phyloP scores from a whole-genome alignment of 30 jellyfish, hydroid and myxozoan genomes.

The Cassiopea xamachana region DNA sequence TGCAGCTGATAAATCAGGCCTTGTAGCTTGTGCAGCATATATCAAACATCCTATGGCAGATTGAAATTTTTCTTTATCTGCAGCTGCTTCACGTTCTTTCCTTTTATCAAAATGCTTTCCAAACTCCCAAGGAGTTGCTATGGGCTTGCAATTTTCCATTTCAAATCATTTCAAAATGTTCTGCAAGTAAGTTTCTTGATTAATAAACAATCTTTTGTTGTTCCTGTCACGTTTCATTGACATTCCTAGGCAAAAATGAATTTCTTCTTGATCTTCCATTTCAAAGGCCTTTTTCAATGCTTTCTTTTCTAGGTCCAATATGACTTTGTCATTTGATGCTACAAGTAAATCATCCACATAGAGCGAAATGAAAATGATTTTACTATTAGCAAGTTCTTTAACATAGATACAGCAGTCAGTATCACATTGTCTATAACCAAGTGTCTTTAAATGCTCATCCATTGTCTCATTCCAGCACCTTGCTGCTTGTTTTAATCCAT shows the following conservation, averaged over 20 bases:
- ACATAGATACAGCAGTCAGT: constrained; percentile 33
- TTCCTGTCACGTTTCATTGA: constrained; percentile 16
- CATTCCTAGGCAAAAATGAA: constrained; percentile 17
- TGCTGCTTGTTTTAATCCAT: constrained; percentile 43
- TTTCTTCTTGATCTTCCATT: constrained; percentile 25
- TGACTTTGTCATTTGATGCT: background rate
- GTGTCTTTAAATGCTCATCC: background rate
- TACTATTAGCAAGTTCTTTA: background rate
- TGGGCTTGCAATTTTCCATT: constrained; percentile 43
- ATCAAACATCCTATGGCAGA: too few species aligned
- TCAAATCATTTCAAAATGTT: constrained; percentile 7
- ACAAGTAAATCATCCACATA: constrained; percentile 33
- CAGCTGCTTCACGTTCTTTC: background rate
- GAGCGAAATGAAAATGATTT: background rate
- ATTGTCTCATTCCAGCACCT: constrained; percentile 28
- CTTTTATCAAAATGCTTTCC: background rate
- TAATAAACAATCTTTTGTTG: background rate
- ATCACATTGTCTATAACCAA: background rate
- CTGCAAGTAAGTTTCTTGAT: constrained; percentile 15
- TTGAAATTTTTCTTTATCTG: background rate
- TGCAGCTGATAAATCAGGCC: constrained; percentile 46
- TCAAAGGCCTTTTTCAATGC: background rate
- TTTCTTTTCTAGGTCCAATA: background rate
- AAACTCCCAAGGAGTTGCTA: constrained; percentile 50
- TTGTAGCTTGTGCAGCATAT: constrained; percentile 27